phyloP scores from a whole-genome alignment of 2,113 vertebrate genomes.

The Megaceryle maxima region DNA sequence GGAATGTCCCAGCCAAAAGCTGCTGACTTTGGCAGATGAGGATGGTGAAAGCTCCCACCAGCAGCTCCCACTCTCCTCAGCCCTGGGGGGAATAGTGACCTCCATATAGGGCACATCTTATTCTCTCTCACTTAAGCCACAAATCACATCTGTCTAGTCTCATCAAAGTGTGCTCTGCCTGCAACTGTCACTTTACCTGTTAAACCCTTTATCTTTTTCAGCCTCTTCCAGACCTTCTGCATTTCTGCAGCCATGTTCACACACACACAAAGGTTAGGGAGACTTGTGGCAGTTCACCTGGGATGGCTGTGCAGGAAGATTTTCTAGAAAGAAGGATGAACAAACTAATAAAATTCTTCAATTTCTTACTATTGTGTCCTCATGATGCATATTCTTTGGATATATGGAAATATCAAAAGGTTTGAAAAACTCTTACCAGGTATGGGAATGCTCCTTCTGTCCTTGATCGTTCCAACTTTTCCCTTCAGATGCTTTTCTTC shows the following conservation, averaged over 20 bases:
- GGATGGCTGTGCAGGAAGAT: background rate
- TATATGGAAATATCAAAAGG: background rate
- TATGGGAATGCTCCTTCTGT: accelerated
- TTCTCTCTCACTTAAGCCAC: background rate
- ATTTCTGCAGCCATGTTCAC: background rate
- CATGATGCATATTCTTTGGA: background rate
- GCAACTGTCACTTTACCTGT: background rate
- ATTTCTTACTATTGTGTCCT: background rate
- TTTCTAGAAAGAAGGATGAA: background rate
- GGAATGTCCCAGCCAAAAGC: background rate
- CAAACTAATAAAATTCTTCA: accelerated
- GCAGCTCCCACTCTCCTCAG: background rate
- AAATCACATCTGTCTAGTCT: background rate
- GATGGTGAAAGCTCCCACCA: background rate
- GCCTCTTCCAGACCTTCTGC: background rate
- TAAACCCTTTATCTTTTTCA: background rate
- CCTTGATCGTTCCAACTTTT: background rate
- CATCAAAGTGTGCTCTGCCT: background rate
- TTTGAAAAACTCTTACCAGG: background rate
- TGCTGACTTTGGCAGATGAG: background rate
- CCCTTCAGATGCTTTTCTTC: background rate
- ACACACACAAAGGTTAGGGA: background rate
- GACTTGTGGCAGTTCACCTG: background rate
- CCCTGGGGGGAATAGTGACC: background rate
- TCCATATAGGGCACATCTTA: background rate